Evolutionary conservation across 2,888 invertebrate species (phyloP), one percentile per base, ranked within the genome.

Genomic region (Lasioglossum leucozonium): DNA sequence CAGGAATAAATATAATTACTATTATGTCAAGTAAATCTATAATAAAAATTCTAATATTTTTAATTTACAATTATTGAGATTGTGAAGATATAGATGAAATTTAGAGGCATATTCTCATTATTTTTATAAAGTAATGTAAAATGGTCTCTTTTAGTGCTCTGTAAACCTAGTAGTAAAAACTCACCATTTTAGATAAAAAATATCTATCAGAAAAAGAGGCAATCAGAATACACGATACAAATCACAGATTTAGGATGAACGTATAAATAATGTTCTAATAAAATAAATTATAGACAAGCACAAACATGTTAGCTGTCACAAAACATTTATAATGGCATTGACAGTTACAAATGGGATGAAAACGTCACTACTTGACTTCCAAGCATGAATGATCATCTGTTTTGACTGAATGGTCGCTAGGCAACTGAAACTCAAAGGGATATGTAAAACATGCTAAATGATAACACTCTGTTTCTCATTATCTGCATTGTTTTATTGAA

Each of bases 111-210:
- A 22, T 22, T 47, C 22, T 47, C 47, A 22, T 47, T 47, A 47
- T 22, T 47, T 47, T 47, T 47, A 18, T 47, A 6, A 47, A 6
- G 47, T 47, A 47, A 47, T 2, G 47, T 47, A 47, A 47, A 47
- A 18, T 47, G 18, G 47, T 47, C 47, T 2, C 18, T 47, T 6
- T 51, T n/a, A 51, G 51, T 51, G n/a, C 51, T 22, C 3, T 10
- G 8, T 10, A 22, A 51, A 51, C 22, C 51, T 51, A 55, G 11
- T 11, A 55, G 71, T 42, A 58, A 0, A 26, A 76, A 72, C 90
- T 90, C 62, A 87, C 88, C 87, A 89, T 89, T 80, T 82, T 88
- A 13, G 78, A 51, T 18, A 47, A 71, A 72, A 72, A 72, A n/a
- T 58, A 11, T 30, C 8, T 82, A 34, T 79, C 34, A 79, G 42